A percentile compares a stretch with the other conserved stretches of the same genome.
Conservation (phyloP, 2,888 invertebrate species). For the Pteria penguin region DNA sequence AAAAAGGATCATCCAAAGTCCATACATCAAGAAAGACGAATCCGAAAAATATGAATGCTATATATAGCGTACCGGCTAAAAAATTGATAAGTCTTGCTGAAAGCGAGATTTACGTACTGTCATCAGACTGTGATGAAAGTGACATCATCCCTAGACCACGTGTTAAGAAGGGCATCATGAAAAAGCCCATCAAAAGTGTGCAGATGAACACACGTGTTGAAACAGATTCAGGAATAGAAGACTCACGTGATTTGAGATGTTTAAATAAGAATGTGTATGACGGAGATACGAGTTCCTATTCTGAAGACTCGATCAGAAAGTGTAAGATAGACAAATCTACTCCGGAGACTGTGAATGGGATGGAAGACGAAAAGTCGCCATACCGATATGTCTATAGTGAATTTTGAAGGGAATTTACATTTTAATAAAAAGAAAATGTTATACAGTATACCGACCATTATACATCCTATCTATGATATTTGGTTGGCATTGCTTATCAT, state of each 20-base stretch:
- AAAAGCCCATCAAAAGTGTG: background rate
- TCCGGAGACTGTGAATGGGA: background rate
- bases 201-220: background rate
- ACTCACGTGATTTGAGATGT: background rate
- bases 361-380: conserved; percentile 2
- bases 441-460: too few species aligned
- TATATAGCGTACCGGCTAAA: background rate
- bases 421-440: too few species aligned
- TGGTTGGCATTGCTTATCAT: too few species aligned
- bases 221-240: background rate
- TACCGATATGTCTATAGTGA: conserved; percentile 17
- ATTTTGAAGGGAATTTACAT: too few species aligned
- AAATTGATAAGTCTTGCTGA: background rate
- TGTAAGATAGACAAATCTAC: background rate
- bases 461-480: too few species aligned
- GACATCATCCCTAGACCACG: background rate
- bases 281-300: background rate
- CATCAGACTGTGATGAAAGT: background rate
- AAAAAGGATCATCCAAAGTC: background rate
- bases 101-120: background rate
- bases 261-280: background rate
- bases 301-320: background rate
- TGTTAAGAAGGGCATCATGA: background rate
- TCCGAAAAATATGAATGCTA: background rate
- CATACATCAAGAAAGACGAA: background rate